Base-by-base conservation (phyloP, 2,113 vertebrate genomes). In the Crotophaga sulcirostris region DNA sequence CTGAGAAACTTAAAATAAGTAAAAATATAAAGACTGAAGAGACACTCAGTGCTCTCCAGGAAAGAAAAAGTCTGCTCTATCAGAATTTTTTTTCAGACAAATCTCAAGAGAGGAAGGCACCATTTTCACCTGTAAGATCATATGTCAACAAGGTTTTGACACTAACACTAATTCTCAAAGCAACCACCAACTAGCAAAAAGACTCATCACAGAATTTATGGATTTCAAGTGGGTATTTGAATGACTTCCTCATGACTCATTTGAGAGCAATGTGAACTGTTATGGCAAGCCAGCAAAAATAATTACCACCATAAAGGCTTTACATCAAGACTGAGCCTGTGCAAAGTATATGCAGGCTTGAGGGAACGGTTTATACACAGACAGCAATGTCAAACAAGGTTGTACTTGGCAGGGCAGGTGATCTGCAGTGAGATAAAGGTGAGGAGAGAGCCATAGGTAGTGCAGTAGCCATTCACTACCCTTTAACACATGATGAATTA, bases 171-270 rank as follows among this genome's bases (percentile, higher is more conserved):
- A 84, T 67, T 80, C 86, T 58, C 60, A 90, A 59, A 93, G 76
- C 72, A 93, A 60, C 76, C 55, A 77, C 34, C 79, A 66, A 29
- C 47, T 10, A 66, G 80, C 64, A 88, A 69, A 72, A 90, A 80
- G 45, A 59, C 56, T 78, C 24, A 44, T 86, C 55, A 38, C 21
- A 70, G 55, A 74, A 84, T 88, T 92, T 87, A 94, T 47, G 80
- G 83, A 74, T 90, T 97, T 93, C 89, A 84, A 90, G 79, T 38
- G 86, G 29, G 29, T 77, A 94, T 97, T 81, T 95, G 55, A 95
- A 93, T 92, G 86, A 75, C 91, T 90, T 83, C 83, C 92, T 84
- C 80, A 86, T 78, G 86, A 96, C 72, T 94, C 95, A 92, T 67
- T 47, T 51, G 94, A 94, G 91, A 92, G 86, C 73, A 80, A 75